Percentiles rank a stretch among this genome's conserved stretches.
phyloP scores from a whole-genome alignment of 64 coral and sea anemone species.

The Orbicella faveolata region DNA sequence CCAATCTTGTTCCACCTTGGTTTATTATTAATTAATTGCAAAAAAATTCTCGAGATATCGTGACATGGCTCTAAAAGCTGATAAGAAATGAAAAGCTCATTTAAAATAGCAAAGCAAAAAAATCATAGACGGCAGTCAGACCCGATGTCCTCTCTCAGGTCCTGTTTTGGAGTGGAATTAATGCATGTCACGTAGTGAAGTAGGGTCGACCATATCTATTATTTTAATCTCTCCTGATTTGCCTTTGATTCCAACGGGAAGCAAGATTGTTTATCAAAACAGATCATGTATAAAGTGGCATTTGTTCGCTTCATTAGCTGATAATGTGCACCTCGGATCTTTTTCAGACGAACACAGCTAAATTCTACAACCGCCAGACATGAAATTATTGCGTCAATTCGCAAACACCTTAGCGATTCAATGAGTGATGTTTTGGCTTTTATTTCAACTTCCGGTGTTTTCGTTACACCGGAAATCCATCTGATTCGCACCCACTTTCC shows the following conservation, averaged over 20 bases:
- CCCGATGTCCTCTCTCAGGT: not conserved
- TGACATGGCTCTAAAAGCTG: too few relatives aligned
- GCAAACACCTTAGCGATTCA: not conserved
- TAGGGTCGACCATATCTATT: not conserved
- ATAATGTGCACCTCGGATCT: not conserved
- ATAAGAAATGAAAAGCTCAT: not conserved
- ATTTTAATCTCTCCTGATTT: slow-evolving; percentile 7
- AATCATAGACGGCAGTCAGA: not conserved
- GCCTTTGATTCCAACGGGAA: not conserved
- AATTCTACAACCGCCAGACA: not conserved
- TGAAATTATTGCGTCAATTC: not conserved
- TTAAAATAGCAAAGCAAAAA: not conserved
- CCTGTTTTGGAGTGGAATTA: slow-evolving; percentile 4
- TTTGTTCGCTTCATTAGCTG: slow-evolving; percentile 11
- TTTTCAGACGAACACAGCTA: not conserved
- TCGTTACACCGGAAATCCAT: slow-evolving; percentile 55
- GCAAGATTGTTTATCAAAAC: slow-evolving; percentile 2
- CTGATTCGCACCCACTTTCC: slow-evolving; percentile 51
- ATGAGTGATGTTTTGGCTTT: not conserved
- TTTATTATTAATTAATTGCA: too few relatives aligned
- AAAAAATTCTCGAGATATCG: too few relatives aligned
- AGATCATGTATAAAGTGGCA: not conserved
- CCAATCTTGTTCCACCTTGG: too few relatives aligned
- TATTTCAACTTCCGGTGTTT: slow-evolving; percentile 46
- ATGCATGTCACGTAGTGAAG: slow-evolving; percentile 19